Evolutionary conservation across 2,888 invertebrate genomes (phyloP).

Genomic region (Himalopsyche tibetana): DNA sequence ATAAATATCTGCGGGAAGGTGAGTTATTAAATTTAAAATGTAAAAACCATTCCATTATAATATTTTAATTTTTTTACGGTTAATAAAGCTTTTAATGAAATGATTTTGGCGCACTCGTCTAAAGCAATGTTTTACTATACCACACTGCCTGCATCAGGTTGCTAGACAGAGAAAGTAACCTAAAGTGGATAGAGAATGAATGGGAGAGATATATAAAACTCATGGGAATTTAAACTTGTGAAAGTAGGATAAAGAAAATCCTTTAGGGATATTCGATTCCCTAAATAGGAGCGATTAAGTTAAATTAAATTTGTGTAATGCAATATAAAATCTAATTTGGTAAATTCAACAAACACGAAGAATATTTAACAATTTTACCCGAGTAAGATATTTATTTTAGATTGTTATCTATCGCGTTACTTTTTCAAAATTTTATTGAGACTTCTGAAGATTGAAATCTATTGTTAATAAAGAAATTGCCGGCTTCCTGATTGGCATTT

Average conservation of each 20-base stretch:
- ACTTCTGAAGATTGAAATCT: too few species aligned
- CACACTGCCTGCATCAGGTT: slow-evolving; percentile 28
- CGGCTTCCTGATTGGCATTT: too few species aligned
- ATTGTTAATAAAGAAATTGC: too few species aligned
- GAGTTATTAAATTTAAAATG: not conserved
- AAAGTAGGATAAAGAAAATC: slow-evolving; percentile 26
- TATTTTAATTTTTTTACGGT: not conserved
- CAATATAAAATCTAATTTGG: too few species aligned
- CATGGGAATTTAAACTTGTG: slow-evolving; percentile 21
- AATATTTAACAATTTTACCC: too few species aligned
- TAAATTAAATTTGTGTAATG: too few species aligned
- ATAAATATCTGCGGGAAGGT: not conserved
- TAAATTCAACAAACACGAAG: too few species aligned
- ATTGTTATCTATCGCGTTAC: too few species aligned
- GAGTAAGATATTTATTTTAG: too few species aligned
- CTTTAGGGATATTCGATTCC: not conserved
- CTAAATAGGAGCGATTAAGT: not conserved
- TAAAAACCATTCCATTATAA: not conserved
- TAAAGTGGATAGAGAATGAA: not conserved
- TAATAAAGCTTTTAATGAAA: not conserved
- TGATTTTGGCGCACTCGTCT: not conserved
- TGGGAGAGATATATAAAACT: not conserved
- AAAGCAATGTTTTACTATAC: slow-evolving; percentile 19
- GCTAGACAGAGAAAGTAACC: not conserved
- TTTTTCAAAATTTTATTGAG: too few species aligned